phyloP scores from a whole-genome alignment of 2,797 vertebrate species.

The Pogoniulus pusillus region DNA sequence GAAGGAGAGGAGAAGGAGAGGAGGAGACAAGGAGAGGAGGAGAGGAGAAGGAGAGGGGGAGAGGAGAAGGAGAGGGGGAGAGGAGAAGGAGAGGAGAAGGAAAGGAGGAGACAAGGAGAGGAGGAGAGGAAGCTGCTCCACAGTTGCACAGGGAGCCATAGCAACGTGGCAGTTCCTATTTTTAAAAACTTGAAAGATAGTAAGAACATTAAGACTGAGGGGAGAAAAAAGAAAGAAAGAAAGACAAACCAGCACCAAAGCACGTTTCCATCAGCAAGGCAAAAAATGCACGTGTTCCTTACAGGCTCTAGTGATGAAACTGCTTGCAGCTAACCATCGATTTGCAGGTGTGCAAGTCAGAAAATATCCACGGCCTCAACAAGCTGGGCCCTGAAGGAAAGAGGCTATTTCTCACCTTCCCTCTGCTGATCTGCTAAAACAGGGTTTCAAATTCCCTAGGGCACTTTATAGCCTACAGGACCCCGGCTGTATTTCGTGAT shows the following conservation, averaged over 20 bases:
- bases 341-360: conserved; percentile 8
- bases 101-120: no score
- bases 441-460: neutral
- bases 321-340: neutral
- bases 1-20: no score
- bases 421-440: neutral
- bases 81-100: no score
- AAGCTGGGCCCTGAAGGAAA: neutral
- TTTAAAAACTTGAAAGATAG: conserved; percentile 74
- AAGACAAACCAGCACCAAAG: no score
- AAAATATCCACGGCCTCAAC: neutral
- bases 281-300: neutral
- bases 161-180: conserved; percentile 73
- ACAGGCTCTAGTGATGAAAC: conserved; percentile 21
- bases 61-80: no score
- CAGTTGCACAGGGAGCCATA: conserved; percentile 66
- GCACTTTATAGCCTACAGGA: neutral
- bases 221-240: neutral
- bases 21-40: no score
- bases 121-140: conserved; percentile 21
- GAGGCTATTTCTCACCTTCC: neutral
- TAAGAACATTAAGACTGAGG: conserved; percentile 51
- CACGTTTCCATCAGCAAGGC: neutral
- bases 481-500: neutral
- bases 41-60: no score